These are phyloP conservation scores for Illadopsis cleaveri DNA, from an alignment of 2,113 vertebrate genomes.

Conservation along the genomic window DNA sequence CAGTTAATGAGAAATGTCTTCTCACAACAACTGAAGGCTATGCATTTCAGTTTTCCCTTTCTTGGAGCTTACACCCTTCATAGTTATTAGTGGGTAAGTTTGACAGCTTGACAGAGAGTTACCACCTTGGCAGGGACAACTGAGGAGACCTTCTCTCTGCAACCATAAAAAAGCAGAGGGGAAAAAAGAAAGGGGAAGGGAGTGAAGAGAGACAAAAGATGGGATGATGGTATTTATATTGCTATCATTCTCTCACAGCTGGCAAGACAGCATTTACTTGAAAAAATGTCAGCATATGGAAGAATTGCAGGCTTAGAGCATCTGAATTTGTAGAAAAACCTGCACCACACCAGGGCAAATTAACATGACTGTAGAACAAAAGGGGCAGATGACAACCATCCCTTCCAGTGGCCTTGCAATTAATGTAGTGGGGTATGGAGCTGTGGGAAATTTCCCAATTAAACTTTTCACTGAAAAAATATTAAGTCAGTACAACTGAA, in stretches of 20 bases:
- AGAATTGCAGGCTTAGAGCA: not conserved
- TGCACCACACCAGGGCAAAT: not conserved
- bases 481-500: not conserved
- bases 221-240: not conserved
- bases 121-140: slow-evolving; percentile 10
- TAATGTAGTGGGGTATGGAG: not conserved
- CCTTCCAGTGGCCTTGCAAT: not conserved
- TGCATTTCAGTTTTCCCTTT: not conserved
- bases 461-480: not conserved
- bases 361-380: not conserved
- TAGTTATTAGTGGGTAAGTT: not conserved
- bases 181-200: not conserved
- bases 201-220: not conserved
- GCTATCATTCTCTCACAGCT: not conserved
- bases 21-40: not conserved
- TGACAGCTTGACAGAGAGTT: slow-evolving; percentile 36
- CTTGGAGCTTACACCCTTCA: not conserved
- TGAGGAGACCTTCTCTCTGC: not conserved
- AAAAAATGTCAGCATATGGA: not conserved
- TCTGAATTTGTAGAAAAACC: not conserved
- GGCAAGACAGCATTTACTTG: not conserved
- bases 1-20: not conserved
- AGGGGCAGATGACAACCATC: not conserved
- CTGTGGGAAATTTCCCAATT: not conserved
- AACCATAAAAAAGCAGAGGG: not conserved